Base-by-base conservation (phyloP, 2,113 vertebrate species). In the Callorhinus ursinus region DNA sequence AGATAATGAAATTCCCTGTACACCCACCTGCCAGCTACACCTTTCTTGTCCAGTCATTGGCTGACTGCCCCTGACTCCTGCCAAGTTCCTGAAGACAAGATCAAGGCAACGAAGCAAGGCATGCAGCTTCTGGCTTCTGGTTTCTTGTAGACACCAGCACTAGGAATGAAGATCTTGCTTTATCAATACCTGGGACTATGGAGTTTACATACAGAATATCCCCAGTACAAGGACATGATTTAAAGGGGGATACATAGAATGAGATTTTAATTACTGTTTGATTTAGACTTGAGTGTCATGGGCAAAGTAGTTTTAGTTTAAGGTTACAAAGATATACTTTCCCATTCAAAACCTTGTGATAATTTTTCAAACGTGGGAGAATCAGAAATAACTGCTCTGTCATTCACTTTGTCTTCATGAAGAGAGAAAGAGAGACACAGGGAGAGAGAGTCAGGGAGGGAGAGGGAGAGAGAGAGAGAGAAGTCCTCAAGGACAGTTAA, bases 41-140 rank as follows among this genome's bases (percentile, higher is more conserved):
- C 87, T 59, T 92, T 93, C 87, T 88, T 86, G 57, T 90, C 51
- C 82, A 86, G 90, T 59, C 76, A 6, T 83, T 96, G 96, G 90
- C 85, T 49, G 82, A 24, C 86, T 94, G 90, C 77, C 77, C 28
- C 42, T 77, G 59, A 88, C 61, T 61, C 93, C 31, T 46, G 92
- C 93, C 95, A 93, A 96, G 82, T 93, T 96, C 76, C 79, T 69
- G 39, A 95, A 96, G 95, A 96, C 94, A 84, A 96, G 59, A 97
- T 82, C 67, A 69, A 88, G 74, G 71, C 69, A 57, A 53, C 7
- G 49, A 92, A 92, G 59, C 22, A 51, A 94, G 55, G 28, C 36
- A 31, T 7, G 0, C n/a, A 63, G 57, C 49, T 82, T 88, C 39
- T 93, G 90, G 67, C 63, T 90, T 82, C 65, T 63, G 55, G 67